Base-by-base conservation (phyloP, 2,113 vertebrate species). In the Ochotona curzoniae region DNA sequence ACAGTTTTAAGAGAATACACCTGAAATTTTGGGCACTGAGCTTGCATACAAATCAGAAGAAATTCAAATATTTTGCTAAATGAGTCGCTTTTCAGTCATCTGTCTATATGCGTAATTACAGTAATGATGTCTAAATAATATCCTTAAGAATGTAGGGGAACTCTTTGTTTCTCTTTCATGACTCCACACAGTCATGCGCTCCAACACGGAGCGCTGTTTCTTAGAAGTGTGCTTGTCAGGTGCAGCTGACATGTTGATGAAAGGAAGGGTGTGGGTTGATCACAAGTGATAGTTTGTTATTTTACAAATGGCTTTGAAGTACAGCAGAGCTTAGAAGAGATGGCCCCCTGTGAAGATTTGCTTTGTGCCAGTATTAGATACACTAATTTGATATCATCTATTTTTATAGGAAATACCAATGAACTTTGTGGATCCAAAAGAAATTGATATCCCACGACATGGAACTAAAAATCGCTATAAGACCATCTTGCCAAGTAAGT, bases 401-500 rank as follows among this genome's bases (percentile, higher is more conserved):
- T 97, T 95, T 96, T 94, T 97, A 70, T 98, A 99, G 99, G 99
- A 99, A 99, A 99, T 99, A 95, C 99, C 99, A 47, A 99, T 99
- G 99, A 99, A 99, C 95, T 99, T 99, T 97, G 99, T 99, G 95
- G 99, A 99, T 98, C 99, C 99, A 89, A 99, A 99, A 97, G 99
- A 99, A 97, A 98, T 99, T 97, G 98, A 99, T 89, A 98, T 99
- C 96, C 99, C 99, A 0, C 99, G 99, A 97, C 98, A 99, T 35
- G 98, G 99, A 95, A 99, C 99, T 93, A 99, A 99, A 98, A 99
- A 99, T 97, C 98, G 99, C 97, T 99, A 99, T 97, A 99, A 99
- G 97, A 99, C 99, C 94, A 99, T 99, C 96, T 98, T 99, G 97
- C 99, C 99, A 98, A 99, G 99, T 99, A 98, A 99, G 99, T 99